Base-by-base conservation (phyloP, 2,888 invertebrate species). In the Rhingia campestris region DNA sequence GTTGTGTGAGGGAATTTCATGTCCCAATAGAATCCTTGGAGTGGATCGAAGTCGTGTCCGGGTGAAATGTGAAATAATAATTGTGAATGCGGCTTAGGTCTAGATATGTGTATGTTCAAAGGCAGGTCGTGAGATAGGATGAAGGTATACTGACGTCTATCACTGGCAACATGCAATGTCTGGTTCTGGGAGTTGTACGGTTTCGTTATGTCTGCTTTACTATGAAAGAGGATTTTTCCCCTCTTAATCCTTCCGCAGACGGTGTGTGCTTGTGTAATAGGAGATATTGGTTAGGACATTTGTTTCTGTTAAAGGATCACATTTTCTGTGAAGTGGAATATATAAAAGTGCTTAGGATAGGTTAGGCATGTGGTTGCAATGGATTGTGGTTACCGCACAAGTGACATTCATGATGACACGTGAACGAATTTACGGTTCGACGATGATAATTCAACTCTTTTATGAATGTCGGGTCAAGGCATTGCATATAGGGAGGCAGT, bases 1-100 rank as follows among this genome's bases (percentile, higher is more conserved):
- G 12, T 64, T 53, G 54, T 30, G 61, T 14, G 4, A 22, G 47
- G 59, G 53, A 37, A 58, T 74, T 56, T 30, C 37, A 45, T 37
- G 63, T 63, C 45, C 35, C 30, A 35, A 35, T 59, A 7, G 51
- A 76, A 76, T 72, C 76, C 69, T 76, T 81, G 39, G 35, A 67
- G 35, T 32, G 56, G 49, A 67, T 82, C 56, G 81, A 77, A 81
- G 77, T 56, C 51, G 63, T 77, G 59, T 81, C 59, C 61, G 72
- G 67, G 77, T 73, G 72, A 81, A 77, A 81, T 72, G 70, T 76
- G 54, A 77, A 81, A 72, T 77, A 77, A 73, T 79, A 79, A 76
- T 76, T 76, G 75, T 76, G 76, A 72, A 67, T 82, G 67, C 56
- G 77, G 76, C 81, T 70, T 81, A 76, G 58, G 76, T 69, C 74